A percentile compares a stretch with the other conserved stretches of the same genome.
Evolutionary conservation across 1,140 invertebrate genomes (phyloP).

Genomic region (Drosophila hydei): DNA sequence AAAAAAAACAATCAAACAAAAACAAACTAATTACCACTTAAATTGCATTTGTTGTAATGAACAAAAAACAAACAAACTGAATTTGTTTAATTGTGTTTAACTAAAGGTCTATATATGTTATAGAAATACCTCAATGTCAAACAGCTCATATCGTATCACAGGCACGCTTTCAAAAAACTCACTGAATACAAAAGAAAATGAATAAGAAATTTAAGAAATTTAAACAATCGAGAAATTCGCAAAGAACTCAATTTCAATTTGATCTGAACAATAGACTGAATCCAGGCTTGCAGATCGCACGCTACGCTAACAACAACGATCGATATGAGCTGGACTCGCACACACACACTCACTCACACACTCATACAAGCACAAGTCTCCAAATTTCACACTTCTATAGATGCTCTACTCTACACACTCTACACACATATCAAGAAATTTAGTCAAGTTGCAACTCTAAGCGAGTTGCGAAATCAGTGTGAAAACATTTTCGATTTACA

Average conservation of each 20-base stretch:
- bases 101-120: conserved; percentile 48
- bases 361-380: neutral
- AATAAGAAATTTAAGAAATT: conserved; percentile 4
- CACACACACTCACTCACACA: conserved; percentile 1
- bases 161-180: conserved; percentile 69
- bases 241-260: conserved; percentile 9
- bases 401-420: neutral
- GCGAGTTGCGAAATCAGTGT: too few relatives aligned
- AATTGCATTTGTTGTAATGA: conserved; percentile 41
- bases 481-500: too few relatives aligned
- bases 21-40: conserved; percentile 30
- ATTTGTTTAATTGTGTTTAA: conserved; percentile 61
- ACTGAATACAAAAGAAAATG: conserved; percentile 33
- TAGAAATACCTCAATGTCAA: conserved; percentile 42
- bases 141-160: conserved; percentile 83
- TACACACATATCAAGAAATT: neutral
- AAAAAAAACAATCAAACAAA: conserved; percentile 6
- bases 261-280: conserved; percentile 5
- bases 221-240: conserved; percentile 5
- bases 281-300: conserved; percentile 34
- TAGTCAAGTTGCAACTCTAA: too few relatives aligned
- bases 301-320: conserved; percentile 65
- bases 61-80: conserved; percentile 28
- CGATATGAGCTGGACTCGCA: conserved; percentile 60
- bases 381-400: neutral